Evolutionary conservation across 2,797 vertebrate genomes (phyloP), one percentile per base, ranked within the genome.

Genomic region (Myotis planiceps): DNA sequence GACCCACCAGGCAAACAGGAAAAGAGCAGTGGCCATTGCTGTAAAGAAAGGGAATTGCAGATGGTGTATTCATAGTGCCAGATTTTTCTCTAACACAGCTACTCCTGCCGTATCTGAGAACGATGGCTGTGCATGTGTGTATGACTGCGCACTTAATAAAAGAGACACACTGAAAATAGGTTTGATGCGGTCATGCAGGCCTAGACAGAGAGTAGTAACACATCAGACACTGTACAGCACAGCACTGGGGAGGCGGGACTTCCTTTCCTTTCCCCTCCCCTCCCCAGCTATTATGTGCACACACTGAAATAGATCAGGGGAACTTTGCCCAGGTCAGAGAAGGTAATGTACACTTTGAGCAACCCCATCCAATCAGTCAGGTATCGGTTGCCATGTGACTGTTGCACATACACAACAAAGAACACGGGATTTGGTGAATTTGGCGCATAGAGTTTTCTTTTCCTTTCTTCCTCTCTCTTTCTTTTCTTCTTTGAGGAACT

Each of bases 201-300:
- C 16, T 6, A 79, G n/a, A 6, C 12, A 29, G 19, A 63, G 39
- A 42, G 14, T 45, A 55, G 8, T 16, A 5, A 5, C 27, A 16
- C 8, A 16, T 6, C 55, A 55, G n/a, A 25, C 27, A 47, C 1
- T 42, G 13, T 10, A 71, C 34, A 89, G 10, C 14, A n/a, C n/a
- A 42, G 8, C 2, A 27, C 1, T n/a, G 14, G 2, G 47, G 18
- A 63, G 18, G 72, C 68, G 3, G 10, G 8, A 6, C 72, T 53
- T 78, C 19, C 42, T 80, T 71, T 60, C 19, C 2, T 0, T 1
- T 10, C 42, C 0, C 0, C 23, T 21, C 4, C 1, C 37, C 0
- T 39, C 5, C 12, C 55, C 21, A n/a, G 21, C 8, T 65, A 23
- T 32, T 7, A 19, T 32, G 32, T 6, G 7, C 6, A 21, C 2